Evolutionary conservation across 2,888 invertebrate genomes (phyloP).

Genomic region (Arctia plantaginis): DNA sequence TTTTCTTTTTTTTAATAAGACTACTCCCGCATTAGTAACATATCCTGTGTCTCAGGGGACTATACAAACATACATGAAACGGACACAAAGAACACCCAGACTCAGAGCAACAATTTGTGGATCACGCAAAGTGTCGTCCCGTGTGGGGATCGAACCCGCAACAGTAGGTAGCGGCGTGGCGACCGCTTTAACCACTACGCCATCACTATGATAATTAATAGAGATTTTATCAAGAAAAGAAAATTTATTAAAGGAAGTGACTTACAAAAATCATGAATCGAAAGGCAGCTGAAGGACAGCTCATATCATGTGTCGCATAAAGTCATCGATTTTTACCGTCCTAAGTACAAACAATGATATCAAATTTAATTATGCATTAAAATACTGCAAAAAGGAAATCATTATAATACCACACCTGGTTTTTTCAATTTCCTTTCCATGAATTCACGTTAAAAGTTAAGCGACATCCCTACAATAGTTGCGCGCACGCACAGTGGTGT

Average conservation of each 20-base stretch:
- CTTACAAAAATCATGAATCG: slow-evolving; percentile 10
- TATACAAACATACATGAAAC: too few species aligned
- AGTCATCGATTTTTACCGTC: slow-evolving; percentile 6
- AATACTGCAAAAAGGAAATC: slow-evolving; percentile 22
- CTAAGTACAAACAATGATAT: not conserved
- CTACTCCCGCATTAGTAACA: too few species aligned
- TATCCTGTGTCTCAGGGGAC: too few species aligned
- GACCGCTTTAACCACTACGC: too few species aligned
- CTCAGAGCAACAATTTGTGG: too few species aligned
- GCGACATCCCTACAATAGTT: slow-evolving; percentile 60
- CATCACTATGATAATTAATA: slow-evolving; percentile 19
- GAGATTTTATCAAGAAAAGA: slow-evolving; percentile 12
- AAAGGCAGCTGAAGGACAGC: slow-evolving; percentile 13
- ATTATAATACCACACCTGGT: slow-evolving; percentile 26
- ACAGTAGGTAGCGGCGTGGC: too few species aligned
- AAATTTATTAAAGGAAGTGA: slow-evolving; percentile 4
- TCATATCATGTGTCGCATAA: not conserved
- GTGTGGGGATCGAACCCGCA: too few species aligned
- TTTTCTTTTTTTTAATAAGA: too few species aligned
- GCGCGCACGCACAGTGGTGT: slow-evolving; percentile 58
- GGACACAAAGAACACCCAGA: too few species aligned
- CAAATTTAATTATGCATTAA: slow-evolving; percentile 6
- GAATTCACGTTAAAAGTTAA: slow-evolving; percentile 25
- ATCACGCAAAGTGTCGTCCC: too few species aligned
- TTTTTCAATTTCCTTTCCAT: slow-evolving; percentile 26